Base-by-base conservation (phyloP, 1,140 invertebrate species). In the Drosophila subpulchrella region DNA sequence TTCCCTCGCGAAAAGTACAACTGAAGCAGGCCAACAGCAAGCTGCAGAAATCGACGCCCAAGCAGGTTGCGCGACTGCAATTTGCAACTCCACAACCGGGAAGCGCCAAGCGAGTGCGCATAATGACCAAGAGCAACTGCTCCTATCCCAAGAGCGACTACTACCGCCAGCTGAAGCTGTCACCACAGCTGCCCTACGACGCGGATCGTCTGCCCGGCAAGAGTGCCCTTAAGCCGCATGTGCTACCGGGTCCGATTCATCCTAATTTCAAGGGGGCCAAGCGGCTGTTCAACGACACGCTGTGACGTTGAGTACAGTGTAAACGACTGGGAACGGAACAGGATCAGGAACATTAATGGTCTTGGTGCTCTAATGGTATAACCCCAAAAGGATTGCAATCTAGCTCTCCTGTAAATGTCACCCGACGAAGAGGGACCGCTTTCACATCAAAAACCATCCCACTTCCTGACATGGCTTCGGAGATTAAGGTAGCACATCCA, bases 111-210 rank as follows among this genome's bases (percentile, higher is more conserved):
- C 91, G 92, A 5, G 95, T 96, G 0, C 95, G 95, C 90, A 96
- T 96, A 54, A 93, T 94, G 24, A 89, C 95, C 0, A 94, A 95
- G 51, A 93, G 94, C 34, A 96, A 96, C 80, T 94, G 93, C 15
- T 93, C 94, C 38, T 96, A 96, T 78, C 94, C 94, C 20, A 94
- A 95, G 0, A 93, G 94, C 2, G 96, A 97, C 65, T 96, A 97
- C 82, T 93, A 95, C 38, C 93, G 94, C 20, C 95, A 95, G 81
- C 91, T 97, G 4, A 93, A 93, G 62, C 93, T 94, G 63, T 96
- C 95, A 53, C 96, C 96, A 0, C 94, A 93, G n/a, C 94, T 96
- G 73, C 96, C 96, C 0, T 96, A 94, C 61, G 96, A 97, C 86
- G 94, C 95, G 5, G 94, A 93, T 58, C 95, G 94, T 41, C 94